Percentiles rank a stretch among this genome's conserved stretches.
Evolutionary conservation across 1,140 invertebrate species (phyloP).

Genomic region (Plectrocnemia conspersa): DNA sequence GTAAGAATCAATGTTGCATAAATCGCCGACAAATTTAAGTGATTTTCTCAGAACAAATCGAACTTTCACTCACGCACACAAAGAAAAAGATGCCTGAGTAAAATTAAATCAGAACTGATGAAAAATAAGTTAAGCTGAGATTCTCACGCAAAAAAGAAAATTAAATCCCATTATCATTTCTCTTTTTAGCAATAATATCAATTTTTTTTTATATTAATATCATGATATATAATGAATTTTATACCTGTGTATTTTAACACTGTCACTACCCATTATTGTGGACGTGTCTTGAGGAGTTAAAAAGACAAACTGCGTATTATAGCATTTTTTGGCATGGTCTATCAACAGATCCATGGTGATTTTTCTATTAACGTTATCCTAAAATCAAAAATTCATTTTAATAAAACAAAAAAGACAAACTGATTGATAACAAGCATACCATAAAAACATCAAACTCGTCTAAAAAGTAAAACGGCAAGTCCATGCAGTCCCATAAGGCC

Average conservation of each 20-base stretch:
- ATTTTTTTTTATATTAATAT: not conserved
- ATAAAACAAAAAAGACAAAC: slow-evolving; percentile 23
- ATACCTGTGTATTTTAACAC: slow-evolving; percentile 55
- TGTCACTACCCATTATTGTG: slow-evolving; percentile 46
- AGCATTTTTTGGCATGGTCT: slow-evolving; percentile 56
- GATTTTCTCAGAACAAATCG: too few relatives aligned
- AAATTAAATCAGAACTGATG: too few relatives aligned
- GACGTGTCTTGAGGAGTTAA: slow-evolving; percentile 71
- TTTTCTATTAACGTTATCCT: slow-evolving; percentile 71
- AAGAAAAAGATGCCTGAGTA: too few relatives aligned
- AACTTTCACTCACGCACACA: too few relatives aligned
- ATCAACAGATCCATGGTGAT: slow-evolving; percentile 65
- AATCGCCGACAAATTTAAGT: too few relatives aligned
- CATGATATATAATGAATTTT: not conserved
- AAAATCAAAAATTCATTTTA: slow-evolving; percentile 24
- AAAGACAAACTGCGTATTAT: slow-evolving; percentile 66
- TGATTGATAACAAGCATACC: slow-evolving; percentile 50
- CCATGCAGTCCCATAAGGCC: slow-evolving; percentile 86
- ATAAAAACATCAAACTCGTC: slow-evolving; percentile 99
- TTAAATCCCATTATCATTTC: too few relatives aligned
- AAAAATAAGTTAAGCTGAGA: too few relatives aligned
- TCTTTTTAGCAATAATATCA: too few relatives aligned
- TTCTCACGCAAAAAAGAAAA: too few relatives aligned
- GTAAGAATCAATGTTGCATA: too few relatives aligned
- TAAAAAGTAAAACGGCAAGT: slow-evolving; percentile 89